Evolutionary conservation across 2,113 vertebrate species (phyloP).

Genomic region (Dicerorhinus sumatrensis): DNA sequence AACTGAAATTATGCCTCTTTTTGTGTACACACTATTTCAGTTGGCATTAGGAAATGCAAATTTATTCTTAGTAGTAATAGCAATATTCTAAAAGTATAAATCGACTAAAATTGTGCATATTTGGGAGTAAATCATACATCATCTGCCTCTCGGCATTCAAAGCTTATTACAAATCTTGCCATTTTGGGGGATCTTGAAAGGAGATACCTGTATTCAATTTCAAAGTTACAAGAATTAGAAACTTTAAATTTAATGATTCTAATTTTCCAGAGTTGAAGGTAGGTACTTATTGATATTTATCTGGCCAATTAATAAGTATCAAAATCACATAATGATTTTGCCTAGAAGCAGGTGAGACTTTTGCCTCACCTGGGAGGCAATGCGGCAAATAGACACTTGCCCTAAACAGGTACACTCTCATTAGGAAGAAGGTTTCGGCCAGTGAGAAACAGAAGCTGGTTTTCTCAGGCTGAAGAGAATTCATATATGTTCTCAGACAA

Average conservation of each 20-base stretch:
- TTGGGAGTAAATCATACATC: neutral
- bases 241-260: neutral
- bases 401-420: neutral
- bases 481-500: neutral
- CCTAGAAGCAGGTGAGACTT: neutral
- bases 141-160: neutral
- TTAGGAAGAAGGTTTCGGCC: neutral
- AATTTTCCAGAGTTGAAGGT: neutral
- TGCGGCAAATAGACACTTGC: neutral
- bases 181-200: neutral
- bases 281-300: slow-evolving; percentile 7
- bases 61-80: neutral
- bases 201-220: neutral
- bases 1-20: neutral
- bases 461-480: slow-evolving; percentile 16
- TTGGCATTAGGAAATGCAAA: neutral
- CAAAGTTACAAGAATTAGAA: neutral
- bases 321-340: slow-evolving; percentile 13
- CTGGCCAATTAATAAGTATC: neutral
- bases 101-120: neutral
- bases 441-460: neutral
- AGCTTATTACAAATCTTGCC: slow-evolving; percentile 3
- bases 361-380: neutral
- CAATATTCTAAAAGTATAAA: neutral
- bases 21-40: neutral